Evolutionary conservation across 2,888 invertebrate genomes (phyloP).

Genomic region (Andrena praecox): DNA sequence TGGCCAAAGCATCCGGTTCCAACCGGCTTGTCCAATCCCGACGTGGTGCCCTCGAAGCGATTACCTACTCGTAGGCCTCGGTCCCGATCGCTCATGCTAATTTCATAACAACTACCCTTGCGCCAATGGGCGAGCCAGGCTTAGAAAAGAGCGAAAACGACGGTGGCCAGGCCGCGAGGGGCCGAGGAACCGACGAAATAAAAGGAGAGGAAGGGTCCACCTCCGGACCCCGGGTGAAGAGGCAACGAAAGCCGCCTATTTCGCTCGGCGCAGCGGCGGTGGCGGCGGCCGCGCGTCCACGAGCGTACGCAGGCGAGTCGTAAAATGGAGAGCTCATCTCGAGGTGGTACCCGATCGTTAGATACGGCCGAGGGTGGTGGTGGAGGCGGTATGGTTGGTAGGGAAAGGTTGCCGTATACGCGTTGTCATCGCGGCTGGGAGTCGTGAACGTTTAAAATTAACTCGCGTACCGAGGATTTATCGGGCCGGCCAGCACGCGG

Average conservation of each 20-base stretch:
- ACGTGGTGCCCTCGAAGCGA: slow-evolving; percentile 78
- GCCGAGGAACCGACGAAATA: slow-evolving; percentile 29
- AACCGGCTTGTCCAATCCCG: slow-evolving; percentile 79
- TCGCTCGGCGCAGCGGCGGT: slow-evolving; percentile 31
- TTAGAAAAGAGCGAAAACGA: slow-evolving; percentile 61
- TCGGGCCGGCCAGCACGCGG: slow-evolving; percentile 43
- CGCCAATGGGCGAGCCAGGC: slow-evolving; percentile 80
- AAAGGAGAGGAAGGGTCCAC: slow-evolving; percentile 54
- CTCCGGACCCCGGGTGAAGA: slow-evolving; percentile 50
- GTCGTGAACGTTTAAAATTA: slow-evolving; percentile 72
- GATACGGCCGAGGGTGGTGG: slow-evolving; percentile 16
- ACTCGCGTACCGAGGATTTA: slow-evolving; percentile 68
- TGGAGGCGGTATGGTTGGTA: slow-evolving; percentile 2
- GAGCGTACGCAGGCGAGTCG: slow-evolving; percentile 37
- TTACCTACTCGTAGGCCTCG: slow-evolving; percentile 77
- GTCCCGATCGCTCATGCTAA: slow-evolving; percentile 83
- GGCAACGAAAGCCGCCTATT: slow-evolving; percentile 66
- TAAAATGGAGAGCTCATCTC: slow-evolving; percentile 75
- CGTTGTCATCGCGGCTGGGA: slow-evolving; percentile 71
- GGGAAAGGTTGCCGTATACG: slow-evolving; percentile 31
- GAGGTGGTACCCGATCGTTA: slow-evolving; percentile 38
- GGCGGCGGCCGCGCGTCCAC: slow-evolving; percentile 33
- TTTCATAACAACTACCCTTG: slow-evolving; percentile 84
- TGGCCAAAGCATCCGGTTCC: slow-evolving; percentile 69
- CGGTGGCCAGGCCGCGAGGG: slow-evolving; percentile 34